These are phyloP conservation scores for Colistium nudipinnis DNA, from an alignment of 2,113 vertebrate species.

Conservation along the genomic window DNA sequence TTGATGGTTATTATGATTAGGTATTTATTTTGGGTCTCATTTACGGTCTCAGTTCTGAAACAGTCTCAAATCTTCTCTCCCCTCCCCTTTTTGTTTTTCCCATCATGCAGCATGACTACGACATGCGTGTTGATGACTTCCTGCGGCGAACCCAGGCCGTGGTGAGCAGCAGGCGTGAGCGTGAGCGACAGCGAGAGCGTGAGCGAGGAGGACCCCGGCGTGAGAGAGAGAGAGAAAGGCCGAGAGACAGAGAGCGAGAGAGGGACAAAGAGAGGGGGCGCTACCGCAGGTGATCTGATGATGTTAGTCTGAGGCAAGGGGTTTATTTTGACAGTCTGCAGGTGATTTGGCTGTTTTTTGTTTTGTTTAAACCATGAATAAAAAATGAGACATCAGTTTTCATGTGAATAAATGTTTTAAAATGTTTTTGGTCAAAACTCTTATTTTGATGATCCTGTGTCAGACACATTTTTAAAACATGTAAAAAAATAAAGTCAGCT, in stretches of 20 bases:
- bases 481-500: background rate
- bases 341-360: constrained; percentile 13
- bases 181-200: constrained; percentile 91
- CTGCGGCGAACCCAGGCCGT: constrained; percentile 96
- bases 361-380: constrained; percentile 3
- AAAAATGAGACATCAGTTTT: constrained; percentile 27
- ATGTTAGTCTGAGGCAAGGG: background rate
- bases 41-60: too few species aligned
- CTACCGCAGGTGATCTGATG: constrained; percentile 84
- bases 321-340: constrained; percentile 34
- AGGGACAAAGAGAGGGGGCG: constrained; percentile 92
- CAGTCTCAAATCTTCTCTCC: too few species aligned
- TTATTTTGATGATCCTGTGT: constrained; percentile 17
- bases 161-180: constrained; percentile 92
- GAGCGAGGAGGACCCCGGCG: constrained; percentile 85
- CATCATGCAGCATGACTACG: constrained; percentile 91
- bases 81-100: too few species aligned
- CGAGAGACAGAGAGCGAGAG: constrained; percentile 88
- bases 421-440: constrained; percentile 3
- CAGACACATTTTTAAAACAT: background rate
- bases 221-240: constrained; percentile 83
- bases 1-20: too few species aligned
- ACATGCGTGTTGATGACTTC: constrained; percentile 99
- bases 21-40: too few species aligned
- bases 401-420: constrained; percentile 22